A percentile compares a stretch with the other conserved stretches of the same genome.
Conservation (phyloP, 1,140 invertebrate genomes). For the Eulimnadia texana region DNA sequence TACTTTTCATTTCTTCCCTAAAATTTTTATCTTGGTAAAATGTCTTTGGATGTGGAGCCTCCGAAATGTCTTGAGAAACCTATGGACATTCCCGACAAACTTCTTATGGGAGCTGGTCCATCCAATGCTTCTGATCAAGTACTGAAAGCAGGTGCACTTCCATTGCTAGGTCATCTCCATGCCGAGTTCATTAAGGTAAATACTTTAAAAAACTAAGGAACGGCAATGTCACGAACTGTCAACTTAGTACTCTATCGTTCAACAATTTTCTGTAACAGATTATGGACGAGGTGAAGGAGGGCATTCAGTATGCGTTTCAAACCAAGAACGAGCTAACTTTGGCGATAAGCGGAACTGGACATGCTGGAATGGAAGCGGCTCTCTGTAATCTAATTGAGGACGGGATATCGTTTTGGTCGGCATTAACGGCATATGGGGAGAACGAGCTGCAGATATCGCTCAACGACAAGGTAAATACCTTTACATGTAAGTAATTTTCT, state of each 20-base stretch:
- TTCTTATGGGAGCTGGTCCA: slow-evolving; percentile 58
- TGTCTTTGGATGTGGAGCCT: slow-evolving; percentile 26
- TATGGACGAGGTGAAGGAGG: slow-evolving; percentile 69
- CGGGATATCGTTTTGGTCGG: slow-evolving; percentile 56
- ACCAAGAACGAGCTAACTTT: slow-evolving; percentile 62
- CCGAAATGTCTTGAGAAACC: slow-evolving; percentile 37
- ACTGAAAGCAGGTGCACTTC: slow-evolving; percentile 40
- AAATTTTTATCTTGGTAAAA: no score
- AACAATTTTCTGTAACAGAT: slow-evolving; percentile 37
- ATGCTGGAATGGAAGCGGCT: slow-evolving; percentile 67
- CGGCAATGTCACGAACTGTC: not conserved
- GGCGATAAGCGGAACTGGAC: slow-evolving; percentile 60
- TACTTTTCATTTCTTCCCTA: no score
- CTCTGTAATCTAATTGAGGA: slow-evolving; percentile 61
- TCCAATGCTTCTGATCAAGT: slow-evolving; percentile 54
- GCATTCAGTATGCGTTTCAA: slow-evolving; percentile 70
- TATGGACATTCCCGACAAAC: slow-evolving; percentile 44
- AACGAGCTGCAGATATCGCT: slow-evolving; percentile 54
- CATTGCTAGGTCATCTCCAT: slow-evolving; percentile 55
- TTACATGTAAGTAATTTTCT: not conserved
- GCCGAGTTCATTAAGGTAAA: slow-evolving; percentile 49
- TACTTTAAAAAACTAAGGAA: not conserved
- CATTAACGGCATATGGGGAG: slow-evolving; percentile 63
- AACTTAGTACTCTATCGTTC: not conserved
- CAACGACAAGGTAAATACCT: slow-evolving; percentile 35